A percentile compares a stretch with the other conserved stretches of the same genome.
Evolutionary conservation across 2,797 vertebrate genomes (phyloP).

Genomic region (Meriones psammophilus): DNA sequence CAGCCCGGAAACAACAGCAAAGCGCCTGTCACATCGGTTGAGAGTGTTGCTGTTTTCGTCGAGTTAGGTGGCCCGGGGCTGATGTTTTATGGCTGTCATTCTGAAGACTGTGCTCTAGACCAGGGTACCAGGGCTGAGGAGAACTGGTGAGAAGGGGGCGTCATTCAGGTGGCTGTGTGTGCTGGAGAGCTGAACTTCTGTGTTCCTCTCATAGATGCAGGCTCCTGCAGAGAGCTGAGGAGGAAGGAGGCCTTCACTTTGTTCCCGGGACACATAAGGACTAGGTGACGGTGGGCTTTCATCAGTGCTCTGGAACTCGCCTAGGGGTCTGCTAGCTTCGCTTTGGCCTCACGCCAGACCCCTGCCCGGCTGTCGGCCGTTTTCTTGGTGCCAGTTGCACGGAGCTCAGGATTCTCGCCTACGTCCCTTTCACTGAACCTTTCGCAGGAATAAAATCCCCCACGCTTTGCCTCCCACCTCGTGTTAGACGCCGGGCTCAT

Average conservation of each 20-base stretch:
- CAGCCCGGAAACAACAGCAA: not conserved
- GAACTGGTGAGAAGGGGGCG: not conserved
- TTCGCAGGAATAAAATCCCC: slow-evolving; percentile 2
- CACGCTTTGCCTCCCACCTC: not conserved
- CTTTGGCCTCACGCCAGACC: not conserved
- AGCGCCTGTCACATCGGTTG: not conserved
- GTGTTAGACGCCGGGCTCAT: slow-evolving; percentile 62
- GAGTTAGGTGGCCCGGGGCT: not conserved
- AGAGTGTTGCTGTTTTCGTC: not conserved
- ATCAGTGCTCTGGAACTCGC: not conserved
- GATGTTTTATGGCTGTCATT: slow-evolving; percentile 26
- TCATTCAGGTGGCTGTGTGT: not conserved
- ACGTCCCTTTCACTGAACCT: not conserved
- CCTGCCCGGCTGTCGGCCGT: not conserved
- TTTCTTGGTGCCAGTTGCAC: slow-evolving; percentile 13
- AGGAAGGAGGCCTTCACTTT: not conserved
- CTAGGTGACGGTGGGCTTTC: not conserved
- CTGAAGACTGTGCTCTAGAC: not conserved
- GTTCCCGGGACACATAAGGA: not conserved
- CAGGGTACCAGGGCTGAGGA: not conserved
- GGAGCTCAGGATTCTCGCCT: not conserved
- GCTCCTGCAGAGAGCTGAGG: slow-evolving; percentile 28
- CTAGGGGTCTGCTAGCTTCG: not conserved
- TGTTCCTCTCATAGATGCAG: not conserved
- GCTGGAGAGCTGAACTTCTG: not conserved